Conservation (phyloP, 2,888 invertebrate genomes). For the Malacosoma neustria region DNA sequence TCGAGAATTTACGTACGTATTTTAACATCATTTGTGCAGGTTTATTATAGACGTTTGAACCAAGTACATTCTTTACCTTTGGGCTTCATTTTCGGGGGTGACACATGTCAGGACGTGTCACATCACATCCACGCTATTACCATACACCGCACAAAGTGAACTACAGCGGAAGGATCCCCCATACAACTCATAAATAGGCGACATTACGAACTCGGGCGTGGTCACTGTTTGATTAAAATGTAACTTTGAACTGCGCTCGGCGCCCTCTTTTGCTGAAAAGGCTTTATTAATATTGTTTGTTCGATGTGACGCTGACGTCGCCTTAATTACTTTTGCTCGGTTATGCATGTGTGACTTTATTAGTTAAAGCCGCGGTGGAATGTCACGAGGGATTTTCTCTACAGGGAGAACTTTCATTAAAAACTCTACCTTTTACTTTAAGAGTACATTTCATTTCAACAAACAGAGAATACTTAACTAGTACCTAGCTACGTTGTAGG, state of each 20-base stretch:
- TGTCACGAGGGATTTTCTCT: slow-evolving; percentile 28
- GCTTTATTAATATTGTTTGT: slow-evolving; percentile 40
- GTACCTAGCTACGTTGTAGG: too few relatives aligned
- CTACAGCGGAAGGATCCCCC: slow-evolving; percentile 46
- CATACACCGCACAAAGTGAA: slow-evolving; percentile 52
- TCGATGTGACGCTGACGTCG: slow-evolving; percentile 37
- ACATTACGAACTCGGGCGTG: slow-evolving; percentile 50
- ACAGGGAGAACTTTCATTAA: slow-evolving; percentile 19
- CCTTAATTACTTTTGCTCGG: slow-evolving; percentile 54
- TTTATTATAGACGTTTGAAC: slow-evolving; percentile 16
- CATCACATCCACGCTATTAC: slow-evolving; percentile 57
- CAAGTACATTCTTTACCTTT: slow-evolving; percentile 28
- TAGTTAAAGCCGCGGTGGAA: slow-evolving; percentile 29
- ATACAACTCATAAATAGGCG: slow-evolving; percentile 58
- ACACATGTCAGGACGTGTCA: slow-evolving; percentile 63
- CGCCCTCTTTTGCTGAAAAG: slow-evolving; percentile 40
- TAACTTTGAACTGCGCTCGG: slow-evolving; percentile 37
- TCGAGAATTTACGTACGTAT: too few relatives aligned
- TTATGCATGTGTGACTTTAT: slow-evolving; percentile 44
- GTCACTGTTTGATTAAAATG: slow-evolving; percentile 65
- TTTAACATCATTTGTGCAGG: too few relatives aligned
- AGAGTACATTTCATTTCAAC: not conserved
- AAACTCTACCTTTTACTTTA: slow-evolving; percentile 9
- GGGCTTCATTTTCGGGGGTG: slow-evolving; percentile 58
- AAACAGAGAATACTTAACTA: not conserved